Evolutionary conservation across 2,888 invertebrate species (phyloP).

Genomic region (Lasioglossum malachurum): DNA sequence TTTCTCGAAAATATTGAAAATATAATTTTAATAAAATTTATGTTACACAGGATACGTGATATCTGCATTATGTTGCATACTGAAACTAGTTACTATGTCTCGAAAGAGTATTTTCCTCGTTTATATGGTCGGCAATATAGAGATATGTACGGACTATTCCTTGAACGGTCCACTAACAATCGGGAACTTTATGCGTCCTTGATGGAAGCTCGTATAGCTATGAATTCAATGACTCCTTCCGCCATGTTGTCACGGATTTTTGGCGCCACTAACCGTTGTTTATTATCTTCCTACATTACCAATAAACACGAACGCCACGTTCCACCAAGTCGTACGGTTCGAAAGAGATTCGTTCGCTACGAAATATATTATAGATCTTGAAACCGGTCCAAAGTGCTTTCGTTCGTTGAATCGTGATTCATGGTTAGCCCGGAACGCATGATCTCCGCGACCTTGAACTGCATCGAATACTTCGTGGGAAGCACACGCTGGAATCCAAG

Average conservation of each 20-base stretch:
- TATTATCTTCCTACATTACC: slow-evolving; percentile 4
- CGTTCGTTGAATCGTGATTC: slow-evolving; percentile 65
- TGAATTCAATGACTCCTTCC: background rate
- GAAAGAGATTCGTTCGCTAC: slow-evolving; percentile 15
- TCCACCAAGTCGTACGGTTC: background rate
- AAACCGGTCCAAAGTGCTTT: slow-evolving; percentile 61
- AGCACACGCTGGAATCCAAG: slow-evolving; percentile 24
- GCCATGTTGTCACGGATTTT: slow-evolving; percentile 4
- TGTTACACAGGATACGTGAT: background rate
- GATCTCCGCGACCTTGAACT: slow-evolving; percentile 55
- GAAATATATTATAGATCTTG: slow-evolving; percentile 55
- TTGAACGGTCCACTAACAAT: background rate
- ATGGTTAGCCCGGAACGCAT: slow-evolving; percentile 40
- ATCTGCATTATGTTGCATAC: background rate
- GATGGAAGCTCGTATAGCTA: background rate
- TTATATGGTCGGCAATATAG: background rate
- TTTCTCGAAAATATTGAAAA: background rate
- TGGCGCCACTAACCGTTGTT: slow-evolving; percentile 18
- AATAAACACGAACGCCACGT: slow-evolving; percentile 17
- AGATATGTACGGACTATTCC: background rate
- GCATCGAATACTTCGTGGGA: slow-evolving; percentile 17
- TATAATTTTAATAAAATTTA: background rate
- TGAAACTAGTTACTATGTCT: background rate
- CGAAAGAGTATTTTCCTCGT: background rate
- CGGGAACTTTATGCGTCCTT: background rate